phyloP scores from a whole-genome alignment of 1,140 invertebrate genomes.

The Halictus rubicundus region DNA sequence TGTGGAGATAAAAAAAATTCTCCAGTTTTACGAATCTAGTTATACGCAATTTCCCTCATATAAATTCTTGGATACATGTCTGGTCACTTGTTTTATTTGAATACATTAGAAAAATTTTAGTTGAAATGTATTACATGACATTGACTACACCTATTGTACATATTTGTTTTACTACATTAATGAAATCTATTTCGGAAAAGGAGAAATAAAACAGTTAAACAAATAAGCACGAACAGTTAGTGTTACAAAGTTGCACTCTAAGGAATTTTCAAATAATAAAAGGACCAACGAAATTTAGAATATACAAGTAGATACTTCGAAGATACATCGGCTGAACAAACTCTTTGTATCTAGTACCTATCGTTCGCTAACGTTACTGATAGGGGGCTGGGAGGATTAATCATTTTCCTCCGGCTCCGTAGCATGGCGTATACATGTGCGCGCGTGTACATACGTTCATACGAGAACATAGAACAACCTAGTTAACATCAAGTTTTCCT shows the following conservation, averaged over 20 bases:
- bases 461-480: background rate
- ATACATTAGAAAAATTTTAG: no score
- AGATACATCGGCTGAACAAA: background rate
- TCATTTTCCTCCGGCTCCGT: conserved; percentile 11
- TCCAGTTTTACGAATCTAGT: no score
- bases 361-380: background rate
- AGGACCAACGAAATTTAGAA: background rate
- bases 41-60: no score
- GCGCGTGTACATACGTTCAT: background rate
- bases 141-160: no score
- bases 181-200: no score
- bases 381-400: conserved; percentile 32
- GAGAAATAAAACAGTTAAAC: no score
- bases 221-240: no score
- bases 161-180: no score
- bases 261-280: conserved; percentile 3
- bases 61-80: no score
- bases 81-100: no score
- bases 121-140: no score
- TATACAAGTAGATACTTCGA: background rate
- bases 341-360: conserved; percentile 9
- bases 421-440: background rate
- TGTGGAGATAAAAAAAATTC: no score
- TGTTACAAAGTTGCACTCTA: background rate
- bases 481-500: conserved; percentile 10